Conservation (phyloP, 2,113 vertebrate genomes). For the zebrafish (Danio rerio) region GRCz12tu NC_133182.1:40171501-40172000, state of each 20-base stretch:
- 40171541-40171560: not conserved
- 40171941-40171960: constrained; percentile 23
- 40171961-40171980: not conserved
- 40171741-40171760: not conserved
- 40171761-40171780: not conserved
- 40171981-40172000: not conserved
- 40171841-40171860: not conserved
- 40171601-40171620: not conserved
- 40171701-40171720: constrained; percentile 10
- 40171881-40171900: not conserved
- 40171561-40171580: constrained; percentile 22
- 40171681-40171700: not conserved
- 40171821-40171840: constrained; percentile 7
- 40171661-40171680: constrained; percentile 16
- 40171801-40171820: not conserved
- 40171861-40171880: not conserved
- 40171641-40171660: not conserved
- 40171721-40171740: constrained; percentile 22
- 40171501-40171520: not conserved
- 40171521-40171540: not conserved
- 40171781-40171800: not conserved
- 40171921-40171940: not conserved
- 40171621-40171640: not conserved
- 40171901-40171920: not conserved
- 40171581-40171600: not conserved